A percentile compares a stretch with the other conserved stretches of the same genome.
phyloP scores from a whole-genome alignment of 2,888 invertebrate genomes.

The Polia nebulosa region DNA sequence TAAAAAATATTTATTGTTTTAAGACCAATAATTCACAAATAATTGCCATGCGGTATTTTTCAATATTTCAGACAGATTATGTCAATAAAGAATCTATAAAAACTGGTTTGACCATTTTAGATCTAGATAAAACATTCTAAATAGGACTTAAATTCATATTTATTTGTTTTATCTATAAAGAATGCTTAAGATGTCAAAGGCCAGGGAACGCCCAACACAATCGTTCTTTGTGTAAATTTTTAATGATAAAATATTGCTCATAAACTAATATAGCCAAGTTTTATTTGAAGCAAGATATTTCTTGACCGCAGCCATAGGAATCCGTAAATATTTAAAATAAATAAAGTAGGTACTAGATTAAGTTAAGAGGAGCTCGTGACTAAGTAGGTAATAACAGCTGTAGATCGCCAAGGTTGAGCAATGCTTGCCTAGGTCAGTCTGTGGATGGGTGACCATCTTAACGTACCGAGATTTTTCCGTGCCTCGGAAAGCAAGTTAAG shows the following conservation, averaged over 20 bases:
- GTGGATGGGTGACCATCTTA: too few species aligned
- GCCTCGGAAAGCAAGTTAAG: too few species aligned
- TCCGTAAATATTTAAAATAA: slow-evolving; percentile 26
- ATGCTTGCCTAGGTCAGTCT: too few species aligned
- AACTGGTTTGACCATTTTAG: slow-evolving; percentile 43
- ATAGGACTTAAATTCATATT: slow-evolving; percentile 43
- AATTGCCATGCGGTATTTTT: slow-evolving; percentile 25
- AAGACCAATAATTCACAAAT: slow-evolving; percentile 21
- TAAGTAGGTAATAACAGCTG: not conserved
- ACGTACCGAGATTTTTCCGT: too few species aligned
- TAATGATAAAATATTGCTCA: slow-evolving; percentile 55
- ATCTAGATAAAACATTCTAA: slow-evolving; percentile 56
- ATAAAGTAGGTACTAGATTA: not conserved
- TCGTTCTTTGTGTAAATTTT: slow-evolving; percentile 44
- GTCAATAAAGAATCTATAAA: slow-evolving; percentile 36
- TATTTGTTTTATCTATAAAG: slow-evolving; percentile 57
- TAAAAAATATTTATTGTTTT: not conserved
- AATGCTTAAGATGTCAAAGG: slow-evolving; percentile 58
- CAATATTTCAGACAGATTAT: slow-evolving; percentile 31
- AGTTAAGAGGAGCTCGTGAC: too few species aligned
- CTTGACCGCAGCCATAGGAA: not conserved
- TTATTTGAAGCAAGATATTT: slow-evolving; percentile 32
- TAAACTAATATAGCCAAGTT: slow-evolving; percentile 41
- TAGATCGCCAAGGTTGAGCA: too few species aligned
- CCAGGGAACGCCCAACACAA: slow-evolving; percentile 42